Evolutionary conservation across 2,797 vertebrate species (phyloP).

Genomic region (Trachops cirrhosus): DNA sequence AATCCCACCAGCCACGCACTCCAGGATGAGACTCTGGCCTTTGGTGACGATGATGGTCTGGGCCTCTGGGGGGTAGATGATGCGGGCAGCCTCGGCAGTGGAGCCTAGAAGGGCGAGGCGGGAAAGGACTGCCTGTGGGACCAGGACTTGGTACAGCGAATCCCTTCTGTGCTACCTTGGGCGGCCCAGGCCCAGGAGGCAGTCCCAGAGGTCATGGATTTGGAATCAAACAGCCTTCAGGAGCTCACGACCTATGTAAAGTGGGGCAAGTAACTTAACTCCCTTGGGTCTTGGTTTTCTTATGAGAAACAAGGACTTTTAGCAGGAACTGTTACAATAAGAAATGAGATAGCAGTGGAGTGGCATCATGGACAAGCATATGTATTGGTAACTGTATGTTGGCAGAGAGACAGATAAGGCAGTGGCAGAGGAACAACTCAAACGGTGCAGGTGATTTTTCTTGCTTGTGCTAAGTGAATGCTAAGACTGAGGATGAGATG

Average conservation of each 20-base stretch:
- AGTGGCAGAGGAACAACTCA: background rate
- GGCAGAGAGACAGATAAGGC: background rate
- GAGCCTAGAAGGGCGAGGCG: conserved; percentile 84
- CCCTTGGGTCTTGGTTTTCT: background rate
- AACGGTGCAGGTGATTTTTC: background rate
- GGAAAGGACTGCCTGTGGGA: background rate
- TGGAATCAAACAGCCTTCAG: background rate
- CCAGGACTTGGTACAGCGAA: background rate
- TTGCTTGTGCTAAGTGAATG: background rate
- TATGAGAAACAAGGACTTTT: background rate
- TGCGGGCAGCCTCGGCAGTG: conserved; percentile 93
- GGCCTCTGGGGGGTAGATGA: conserved; percentile 93
- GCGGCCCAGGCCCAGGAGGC: background rate
- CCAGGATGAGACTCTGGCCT: conserved; percentile 95
- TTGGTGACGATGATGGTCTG: conserved; percentile 97
- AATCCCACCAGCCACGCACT: conserved; percentile 96
- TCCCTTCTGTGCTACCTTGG: background rate
- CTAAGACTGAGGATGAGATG: background rate
- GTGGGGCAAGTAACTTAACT: background rate
- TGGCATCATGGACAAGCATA: background rate
- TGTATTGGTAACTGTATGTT: background rate
- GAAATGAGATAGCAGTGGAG: background rate
- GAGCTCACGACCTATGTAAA: background rate
- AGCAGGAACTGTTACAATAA: background rate
- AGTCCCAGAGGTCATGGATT: background rate